Conservation (phyloP, 2,113 vertebrate species). For the Odontophorus gujanensis region DNA sequence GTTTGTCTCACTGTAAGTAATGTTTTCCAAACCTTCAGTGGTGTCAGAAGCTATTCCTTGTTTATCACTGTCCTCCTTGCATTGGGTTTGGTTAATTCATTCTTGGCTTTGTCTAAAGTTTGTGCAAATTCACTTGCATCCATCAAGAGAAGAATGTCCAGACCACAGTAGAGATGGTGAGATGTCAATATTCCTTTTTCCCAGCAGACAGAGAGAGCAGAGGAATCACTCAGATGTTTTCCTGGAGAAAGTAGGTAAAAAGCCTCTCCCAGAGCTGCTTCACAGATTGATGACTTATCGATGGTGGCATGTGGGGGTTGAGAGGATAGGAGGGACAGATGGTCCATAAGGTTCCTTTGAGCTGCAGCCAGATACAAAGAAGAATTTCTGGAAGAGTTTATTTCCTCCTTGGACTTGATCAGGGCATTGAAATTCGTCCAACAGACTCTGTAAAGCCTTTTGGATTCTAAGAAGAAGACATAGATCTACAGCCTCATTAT, state of each 20-base stretch:
- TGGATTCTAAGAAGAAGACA: conserved; percentile 62
- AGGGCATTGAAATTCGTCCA: conserved; percentile 69
- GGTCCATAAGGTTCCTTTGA: conserved; percentile 64
- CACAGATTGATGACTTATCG: conserved; percentile 64
- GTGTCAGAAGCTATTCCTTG: neutral
- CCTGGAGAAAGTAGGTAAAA: conserved; percentile 40
- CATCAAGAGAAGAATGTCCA: conserved; percentile 43
- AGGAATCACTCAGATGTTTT: neutral
- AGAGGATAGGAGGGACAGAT: conserved; percentile 67
- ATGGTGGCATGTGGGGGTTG: conserved; percentile 62
- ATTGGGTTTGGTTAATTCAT: conserved; percentile 31
- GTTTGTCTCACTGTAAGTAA: conserved; percentile 27
- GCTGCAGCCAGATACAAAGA: conserved; percentile 61
- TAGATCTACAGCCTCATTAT: conserved; percentile 65
- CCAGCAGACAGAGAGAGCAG: neutral
- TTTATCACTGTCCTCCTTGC: conserved; percentile 52
- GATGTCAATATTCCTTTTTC: conserved; percentile 21
- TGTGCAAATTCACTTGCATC: neutral
- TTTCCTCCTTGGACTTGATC: conserved; percentile 68
- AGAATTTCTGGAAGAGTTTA: conserved; percentile 69
- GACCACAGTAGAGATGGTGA: neutral
- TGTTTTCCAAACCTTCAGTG: conserved; percentile 6
- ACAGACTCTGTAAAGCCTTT: conserved; percentile 60
- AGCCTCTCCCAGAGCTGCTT: conserved; percentile 40
- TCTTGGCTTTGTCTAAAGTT: conserved; percentile 29